Percentiles rank a stretch among this genome's conserved stretches.
These are phyloP conservation scores for Speoplatyrhinus poulsoni DNA, from an alignment of 2,113 vertebrate species.

Conservation along the genomic window DNA sequence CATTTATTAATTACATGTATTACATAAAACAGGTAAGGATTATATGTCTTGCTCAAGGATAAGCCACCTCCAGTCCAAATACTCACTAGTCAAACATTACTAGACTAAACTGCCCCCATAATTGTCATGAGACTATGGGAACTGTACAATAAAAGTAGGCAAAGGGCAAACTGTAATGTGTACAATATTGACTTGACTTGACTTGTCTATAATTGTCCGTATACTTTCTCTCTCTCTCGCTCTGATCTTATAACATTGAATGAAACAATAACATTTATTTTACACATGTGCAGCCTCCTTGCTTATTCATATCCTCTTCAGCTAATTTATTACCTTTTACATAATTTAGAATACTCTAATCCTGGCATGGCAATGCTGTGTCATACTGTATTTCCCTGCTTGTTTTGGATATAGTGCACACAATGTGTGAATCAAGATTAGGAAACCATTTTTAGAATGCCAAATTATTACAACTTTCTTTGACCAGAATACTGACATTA, in stretches of 20 bases:
- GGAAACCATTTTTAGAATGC: conserved; percentile 14
- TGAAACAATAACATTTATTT: no score
- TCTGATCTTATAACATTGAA: no score
- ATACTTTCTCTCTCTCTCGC: no score
- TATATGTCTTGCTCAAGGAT: no score
- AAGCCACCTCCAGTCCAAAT: background rate
- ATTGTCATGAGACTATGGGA: background rate
- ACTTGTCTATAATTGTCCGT: no score
- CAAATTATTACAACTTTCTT: conserved; percentile 1
- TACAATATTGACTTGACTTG: no score
- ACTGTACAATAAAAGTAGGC: no score
- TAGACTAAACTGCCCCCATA: background rate
- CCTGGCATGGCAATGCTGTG: background rate
- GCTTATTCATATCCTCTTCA: background rate
- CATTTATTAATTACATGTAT: no score
- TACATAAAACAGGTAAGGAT: no score
- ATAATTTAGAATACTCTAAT: background rate
- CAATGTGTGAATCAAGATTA: background rate
- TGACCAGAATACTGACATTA: conserved; percentile 8
- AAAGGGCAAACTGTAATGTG: no score
- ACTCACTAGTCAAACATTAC: no score
- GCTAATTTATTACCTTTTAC: background rate
- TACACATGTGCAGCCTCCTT: no score
- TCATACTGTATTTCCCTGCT: background rate
- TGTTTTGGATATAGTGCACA: background rate